Evolutionary conservation across 1,140 invertebrate genomes (phyloP), one percentile per base, ranked within the genome.

Genomic region (Drosophila lini): DNA sequence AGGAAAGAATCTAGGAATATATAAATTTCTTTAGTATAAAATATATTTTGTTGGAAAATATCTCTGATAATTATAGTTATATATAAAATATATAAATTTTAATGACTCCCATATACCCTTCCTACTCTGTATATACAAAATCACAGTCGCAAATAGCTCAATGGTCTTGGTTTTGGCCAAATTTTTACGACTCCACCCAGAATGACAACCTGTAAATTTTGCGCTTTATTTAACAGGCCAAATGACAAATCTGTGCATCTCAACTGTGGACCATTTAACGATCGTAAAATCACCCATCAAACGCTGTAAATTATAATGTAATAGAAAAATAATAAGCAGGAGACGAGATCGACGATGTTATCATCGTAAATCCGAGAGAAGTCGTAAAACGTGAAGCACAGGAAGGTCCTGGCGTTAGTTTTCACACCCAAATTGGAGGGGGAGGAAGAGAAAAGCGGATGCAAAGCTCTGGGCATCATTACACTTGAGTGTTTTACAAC

Each of bases 401-500:
- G 77, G 83, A 68, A 83, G 64, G 71, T 74, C 79, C 61, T 45
- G 45, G 48, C 64, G 69, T 67, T 89, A 89, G 84, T 89, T 89
- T 88, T 89, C 83, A 80, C 83, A 88, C 83, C 78, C 53, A 44
- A 47, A 67, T 19, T 9, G 65, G 58, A 10, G 6, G 40, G 44
- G 32, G 7, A 1, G 3, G 28, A 3, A 3, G 42, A 38, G 42
- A 31, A 44, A 70, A 57, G 47, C 63, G 70, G 60, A 50, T 65
- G 77, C 74, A 60, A 63, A 50, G 57, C 53, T 67, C 70, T 76
- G 69, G 79, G 79, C 76, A 82, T 86, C 82, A 79, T 86, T 86
- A 86, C 82, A 86, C 67, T 90, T 81, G 84, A 88, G 84, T 89
- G 84, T 88, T 88, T 89, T 89, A 89, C 84, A 89, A 89, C 84